A percentile compares a stretch with the other conserved stretches of the same genome.
These are phyloP conservation scores for Geotria australis DNA, from an alignment of 2,797 vertebrate genomes.

Conservation along the genomic window DNA sequence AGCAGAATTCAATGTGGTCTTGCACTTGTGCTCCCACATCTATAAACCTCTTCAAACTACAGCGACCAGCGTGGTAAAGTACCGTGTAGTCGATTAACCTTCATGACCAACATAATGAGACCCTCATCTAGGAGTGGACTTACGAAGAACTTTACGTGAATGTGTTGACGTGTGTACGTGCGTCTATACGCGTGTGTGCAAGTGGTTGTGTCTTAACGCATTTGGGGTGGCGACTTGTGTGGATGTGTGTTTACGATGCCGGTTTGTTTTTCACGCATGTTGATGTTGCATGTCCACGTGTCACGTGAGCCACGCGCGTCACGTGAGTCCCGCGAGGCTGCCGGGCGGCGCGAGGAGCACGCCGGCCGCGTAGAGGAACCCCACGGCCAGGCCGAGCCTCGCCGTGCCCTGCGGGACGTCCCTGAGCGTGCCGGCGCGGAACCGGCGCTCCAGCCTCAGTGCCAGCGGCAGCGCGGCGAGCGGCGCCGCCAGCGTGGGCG, in stretches of 20 bases:
- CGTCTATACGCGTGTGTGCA: neutral
- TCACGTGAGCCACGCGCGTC: neutral
- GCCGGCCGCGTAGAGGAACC: conserved; percentile 74
- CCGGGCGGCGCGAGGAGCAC: conserved; percentile 49
- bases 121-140: no score
- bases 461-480: conserved; percentile 87
- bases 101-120: no score
- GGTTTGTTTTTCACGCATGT: neutral
- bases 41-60: no score
- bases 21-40: no score
- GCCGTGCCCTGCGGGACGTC: conserved; percentile 77
- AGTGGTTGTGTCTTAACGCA: neutral
- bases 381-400: conserved; percentile 75
- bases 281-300: no score
- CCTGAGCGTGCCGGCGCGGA: conserved; percentile 44
- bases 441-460: conserved; percentile 68
- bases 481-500: conserved; percentile 60
- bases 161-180: neutral
- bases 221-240: neutral
- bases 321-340: conserved; percentile 30
- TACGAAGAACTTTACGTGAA: no score
- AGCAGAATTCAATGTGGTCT: no score
- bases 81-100: no score
- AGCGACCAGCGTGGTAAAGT: no score
- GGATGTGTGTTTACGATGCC: neutral